Conservation (phyloP, 2,888 invertebrate species). For the Tribolium freemani region DNA sequence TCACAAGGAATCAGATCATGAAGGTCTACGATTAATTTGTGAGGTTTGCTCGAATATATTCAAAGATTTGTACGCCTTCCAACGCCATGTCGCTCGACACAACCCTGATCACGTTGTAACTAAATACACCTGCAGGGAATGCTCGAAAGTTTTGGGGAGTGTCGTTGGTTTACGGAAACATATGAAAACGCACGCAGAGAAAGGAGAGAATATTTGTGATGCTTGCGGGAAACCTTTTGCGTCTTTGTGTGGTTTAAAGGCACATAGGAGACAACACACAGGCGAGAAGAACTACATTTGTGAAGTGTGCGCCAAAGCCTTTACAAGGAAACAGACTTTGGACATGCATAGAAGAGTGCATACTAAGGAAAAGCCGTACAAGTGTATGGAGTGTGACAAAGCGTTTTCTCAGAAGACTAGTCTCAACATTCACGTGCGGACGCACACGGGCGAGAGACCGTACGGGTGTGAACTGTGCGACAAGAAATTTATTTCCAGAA, state of each 20-base stretch:
- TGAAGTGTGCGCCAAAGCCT: slow-evolving; percentile 1
- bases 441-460: neutral
- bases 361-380: neutral
- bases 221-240: neutral
- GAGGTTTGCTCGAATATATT: slow-evolving; percentile 7
- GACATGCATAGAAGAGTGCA: neutral
- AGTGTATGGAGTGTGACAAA: slow-evolving; percentile 63
- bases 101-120: neutral
- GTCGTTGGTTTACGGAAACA: neutral
- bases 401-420: slow-evolving; percentile 70
- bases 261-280: neutral
- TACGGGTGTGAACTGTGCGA: neutral
- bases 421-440: slow-evolving; percentile 59
- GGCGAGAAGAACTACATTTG: slow-evolving; percentile 6
- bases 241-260: neutral
- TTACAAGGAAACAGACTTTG: too few species aligned
- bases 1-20: neutral
- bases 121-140: neutral
- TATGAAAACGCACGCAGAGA: neutral
- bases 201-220: neutral
- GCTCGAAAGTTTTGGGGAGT: neutral
- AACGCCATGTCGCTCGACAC: neutral
- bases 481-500: neutral
- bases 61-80: neutral
- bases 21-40: neutral